phyloP scores from a whole-genome alignment of 2,888 invertebrate genomes.

The Drosophila mimetica region DNA sequence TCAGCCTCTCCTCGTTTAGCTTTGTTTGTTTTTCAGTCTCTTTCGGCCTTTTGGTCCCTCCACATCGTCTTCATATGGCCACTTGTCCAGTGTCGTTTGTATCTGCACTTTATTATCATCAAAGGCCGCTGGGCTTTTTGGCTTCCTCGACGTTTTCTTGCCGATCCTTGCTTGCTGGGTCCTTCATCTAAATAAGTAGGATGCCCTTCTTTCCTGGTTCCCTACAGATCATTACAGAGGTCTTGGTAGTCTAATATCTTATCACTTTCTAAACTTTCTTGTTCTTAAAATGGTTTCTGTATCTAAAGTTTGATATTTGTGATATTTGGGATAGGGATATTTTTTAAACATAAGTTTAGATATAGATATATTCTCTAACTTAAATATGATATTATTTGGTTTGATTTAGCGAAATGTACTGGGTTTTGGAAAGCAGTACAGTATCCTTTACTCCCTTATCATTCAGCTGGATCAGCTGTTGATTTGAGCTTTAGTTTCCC shows the following conservation, averaged over 20 bases:
- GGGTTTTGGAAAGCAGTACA: too few relatives aligned
- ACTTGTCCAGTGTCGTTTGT: constrained; percentile 42
- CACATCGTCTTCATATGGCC: constrained; percentile 19
- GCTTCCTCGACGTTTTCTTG: constrained; percentile 31
- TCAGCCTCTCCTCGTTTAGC: constrained; percentile 13
- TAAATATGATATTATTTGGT: too few relatives aligned
- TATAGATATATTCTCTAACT: too few relatives aligned
- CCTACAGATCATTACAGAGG: neutral
- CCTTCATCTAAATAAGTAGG: neutral
- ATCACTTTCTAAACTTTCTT: too few relatives aligned
- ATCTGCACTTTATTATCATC: constrained; percentile 65
- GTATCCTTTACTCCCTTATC: constrained; percentile 15
- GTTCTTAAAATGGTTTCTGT: too few relatives aligned
- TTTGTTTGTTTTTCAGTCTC: constrained; percentile 26
- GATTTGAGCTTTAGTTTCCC: constrained; percentile 18
- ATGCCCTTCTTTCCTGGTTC: neutral
- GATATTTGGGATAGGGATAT: too few relatives aligned
- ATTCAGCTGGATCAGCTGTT: constrained; percentile 28
- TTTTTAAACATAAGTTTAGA: too few relatives aligned
- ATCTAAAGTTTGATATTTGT: too few relatives aligned
- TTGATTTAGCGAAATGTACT: too few relatives aligned
- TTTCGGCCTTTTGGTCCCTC: constrained; percentile 8
- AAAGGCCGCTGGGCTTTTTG: constrained; percentile 59
- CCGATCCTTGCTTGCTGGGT: constrained; percentile 2
- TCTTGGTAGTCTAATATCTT: too few relatives aligned